phyloP scores from a whole-genome alignment of 2,797 vertebrate genomes.

The Sebastes matsubarae region DNA sequence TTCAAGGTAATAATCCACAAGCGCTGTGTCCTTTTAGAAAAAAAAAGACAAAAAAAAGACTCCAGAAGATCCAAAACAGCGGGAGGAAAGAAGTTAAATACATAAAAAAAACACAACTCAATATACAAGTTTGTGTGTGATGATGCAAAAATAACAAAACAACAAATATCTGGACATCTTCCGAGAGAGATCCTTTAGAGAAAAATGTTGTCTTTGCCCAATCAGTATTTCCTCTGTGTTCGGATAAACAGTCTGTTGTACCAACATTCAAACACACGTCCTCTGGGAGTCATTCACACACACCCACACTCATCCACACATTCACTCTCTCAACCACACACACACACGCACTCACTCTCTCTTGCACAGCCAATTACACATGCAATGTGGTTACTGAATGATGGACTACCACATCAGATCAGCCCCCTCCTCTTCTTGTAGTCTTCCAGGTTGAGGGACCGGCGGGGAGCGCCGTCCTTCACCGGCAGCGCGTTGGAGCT shows the following conservation, averaged over 20 bases:
- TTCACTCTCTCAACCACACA: neutral
- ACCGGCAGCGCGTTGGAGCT: constrained; percentile 95
- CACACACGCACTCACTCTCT: neutral
- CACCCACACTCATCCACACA: neutral
- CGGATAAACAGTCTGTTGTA: constrained; percentile 72
- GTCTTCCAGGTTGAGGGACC: constrained; percentile 98
- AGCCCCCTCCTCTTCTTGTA: constrained; percentile 99
- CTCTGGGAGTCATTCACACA: constrained; percentile 30
- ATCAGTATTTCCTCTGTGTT: constrained; percentile 79
- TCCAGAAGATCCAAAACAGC: constrained; percentile 50
- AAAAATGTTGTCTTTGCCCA: constrained; percentile 58
- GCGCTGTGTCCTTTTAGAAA: constrained; percentile 34
- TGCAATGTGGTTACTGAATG: constrained; percentile 81
- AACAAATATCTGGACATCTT: constrained; percentile 62
- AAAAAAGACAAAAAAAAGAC: constrained; percentile 21
- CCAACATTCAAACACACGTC: constrained; percentile 59
- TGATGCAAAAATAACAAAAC: constrained; percentile 65
- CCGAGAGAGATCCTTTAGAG: constrained; percentile 66
- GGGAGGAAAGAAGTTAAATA: constrained; percentile 63
- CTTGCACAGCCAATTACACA: constrained; percentile 72
- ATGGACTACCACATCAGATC: constrained; percentile 86
- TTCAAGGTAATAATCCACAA: constrained; percentile 64
- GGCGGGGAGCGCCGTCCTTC: constrained; percentile 96
- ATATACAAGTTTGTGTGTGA: constrained; percentile 62
- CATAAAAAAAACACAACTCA: constrained; percentile 66